phyloP scores from a whole-genome alignment of 2,888 invertebrate genomes.

The Digitonthophagus gazella region DNA sequence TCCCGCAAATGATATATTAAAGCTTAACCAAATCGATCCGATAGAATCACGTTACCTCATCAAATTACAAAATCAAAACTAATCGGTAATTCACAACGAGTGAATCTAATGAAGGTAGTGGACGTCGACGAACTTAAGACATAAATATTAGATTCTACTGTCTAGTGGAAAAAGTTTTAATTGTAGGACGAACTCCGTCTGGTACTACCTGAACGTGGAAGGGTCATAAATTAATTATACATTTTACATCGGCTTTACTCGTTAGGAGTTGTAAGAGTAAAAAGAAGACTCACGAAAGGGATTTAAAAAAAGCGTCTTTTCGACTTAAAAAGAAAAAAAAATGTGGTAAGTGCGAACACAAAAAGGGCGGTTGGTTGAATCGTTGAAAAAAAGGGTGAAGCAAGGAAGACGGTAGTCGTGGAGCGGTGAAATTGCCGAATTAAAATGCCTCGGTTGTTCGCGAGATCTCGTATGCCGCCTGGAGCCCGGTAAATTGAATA shows the following conservation, averaged over 20 bases:
- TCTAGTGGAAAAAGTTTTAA: neutral
- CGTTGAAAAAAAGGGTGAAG: neutral
- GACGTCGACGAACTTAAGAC: neutral
- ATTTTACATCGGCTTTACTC: neutral
- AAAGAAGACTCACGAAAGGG: neutral
- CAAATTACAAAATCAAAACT: neutral
- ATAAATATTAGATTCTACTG: neutral
- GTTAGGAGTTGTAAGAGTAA: neutral
- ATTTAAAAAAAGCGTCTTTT: neutral
- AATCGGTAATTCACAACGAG: neutral
- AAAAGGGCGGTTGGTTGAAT: neutral
- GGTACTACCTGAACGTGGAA: neutral
- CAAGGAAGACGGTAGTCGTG: neutral
- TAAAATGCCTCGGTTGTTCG: neutral
- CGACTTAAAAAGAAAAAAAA: too few species aligned
- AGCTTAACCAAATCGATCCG: too few species aligned
- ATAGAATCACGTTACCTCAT: too few species aligned
- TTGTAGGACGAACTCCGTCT: neutral
- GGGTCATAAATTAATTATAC: neutral
- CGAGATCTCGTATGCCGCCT: neutral
- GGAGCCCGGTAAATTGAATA: neutral
- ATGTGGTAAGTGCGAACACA: neutral
- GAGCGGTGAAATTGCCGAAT: neutral
- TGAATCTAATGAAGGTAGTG: neutral
- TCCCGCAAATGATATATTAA: too few species aligned